These are phyloP conservation scores for Meteorus cinctellus DNA, from an alignment of 2,888 invertebrate species.

Conservation along the genomic window DNA sequence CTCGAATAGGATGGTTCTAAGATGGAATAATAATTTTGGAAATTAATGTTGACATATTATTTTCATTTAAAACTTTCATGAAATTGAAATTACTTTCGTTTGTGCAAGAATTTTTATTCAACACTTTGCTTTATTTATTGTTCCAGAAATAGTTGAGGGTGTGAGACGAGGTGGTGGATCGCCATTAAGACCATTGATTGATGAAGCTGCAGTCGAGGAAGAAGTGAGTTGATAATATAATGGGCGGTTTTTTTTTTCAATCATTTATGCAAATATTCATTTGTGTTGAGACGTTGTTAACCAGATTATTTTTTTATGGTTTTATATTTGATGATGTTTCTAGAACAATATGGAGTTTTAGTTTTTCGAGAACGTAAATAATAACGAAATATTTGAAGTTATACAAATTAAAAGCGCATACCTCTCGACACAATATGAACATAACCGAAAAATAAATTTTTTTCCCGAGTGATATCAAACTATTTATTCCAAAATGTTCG, in stretches of 20 bases:
- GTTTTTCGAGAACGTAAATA: too few relatives aligned
- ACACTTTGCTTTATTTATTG: constrained; percentile 42
- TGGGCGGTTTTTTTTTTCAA: constrained; percentile 9
- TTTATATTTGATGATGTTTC: too few relatives aligned
- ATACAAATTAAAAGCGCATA: too few relatives aligned
- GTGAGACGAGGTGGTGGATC: constrained; percentile 79
- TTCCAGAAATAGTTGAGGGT: constrained; percentile 86
- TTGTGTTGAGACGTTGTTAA: not conserved
- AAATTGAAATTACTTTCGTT: not conserved
- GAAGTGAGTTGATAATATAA: constrained; percentile 59
- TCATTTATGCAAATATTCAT: constrained; percentile 7
- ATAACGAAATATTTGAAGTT: too few relatives aligned
- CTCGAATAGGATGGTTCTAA: not conserved
- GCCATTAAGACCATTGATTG: constrained; percentile 85
- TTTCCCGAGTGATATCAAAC: too few relatives aligned
- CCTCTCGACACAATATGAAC: too few relatives aligned
- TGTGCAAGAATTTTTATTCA: not conserved
- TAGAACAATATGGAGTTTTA: too few relatives aligned
- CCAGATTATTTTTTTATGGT: constrained; percentile 1
- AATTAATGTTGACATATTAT: not conserved
- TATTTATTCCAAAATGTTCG: too few relatives aligned
- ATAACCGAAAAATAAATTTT: too few relatives aligned
- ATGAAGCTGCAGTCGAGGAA: constrained; percentile 81
- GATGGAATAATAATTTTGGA: not conserved
- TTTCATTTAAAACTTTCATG: not conserved